Percentiles rank a stretch among this genome's conserved stretches.
These are phyloP conservation scores for Petaurus breviceps DNA, from an alignment of 2,113 vertebrate genomes.

Conservation along the genomic window DNA sequence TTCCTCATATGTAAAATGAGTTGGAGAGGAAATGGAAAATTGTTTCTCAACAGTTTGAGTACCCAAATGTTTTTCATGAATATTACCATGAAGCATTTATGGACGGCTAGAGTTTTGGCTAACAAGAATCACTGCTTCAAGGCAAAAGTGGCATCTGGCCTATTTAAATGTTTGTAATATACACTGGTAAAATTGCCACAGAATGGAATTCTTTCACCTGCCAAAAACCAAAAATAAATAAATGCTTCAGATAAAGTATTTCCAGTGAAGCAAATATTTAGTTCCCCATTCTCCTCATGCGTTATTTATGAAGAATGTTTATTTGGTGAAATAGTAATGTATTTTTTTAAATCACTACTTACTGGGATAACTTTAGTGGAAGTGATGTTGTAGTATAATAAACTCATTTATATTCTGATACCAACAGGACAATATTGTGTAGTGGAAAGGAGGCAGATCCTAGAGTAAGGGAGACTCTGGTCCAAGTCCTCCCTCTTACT, in stretches of 20 bases:
- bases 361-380: neutral
- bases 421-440: neutral
- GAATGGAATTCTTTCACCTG: neutral
- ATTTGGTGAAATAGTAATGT: neutral
- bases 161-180: neutral
- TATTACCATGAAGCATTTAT: neutral
- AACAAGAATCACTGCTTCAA: neutral
- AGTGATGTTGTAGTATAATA: neutral
- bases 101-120: neutral
- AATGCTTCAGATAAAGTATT: neutral
- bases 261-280: neutral
- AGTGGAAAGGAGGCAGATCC: neutral
- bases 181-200: neutral
- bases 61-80: no score
- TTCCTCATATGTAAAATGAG: no score
- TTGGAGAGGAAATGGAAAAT: no score
- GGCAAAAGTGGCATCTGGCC: neutral
- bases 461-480: neutral
- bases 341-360: neutral
- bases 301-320: neutral
- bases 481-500: neutral
- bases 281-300: neutral
- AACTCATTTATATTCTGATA: neutral
- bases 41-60: no score
- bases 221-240: neutral